These are phyloP conservation scores for Rallus limicola DNA, from an alignment of 2,113 vertebrate genomes.

Conservation along the genomic window DNA sequence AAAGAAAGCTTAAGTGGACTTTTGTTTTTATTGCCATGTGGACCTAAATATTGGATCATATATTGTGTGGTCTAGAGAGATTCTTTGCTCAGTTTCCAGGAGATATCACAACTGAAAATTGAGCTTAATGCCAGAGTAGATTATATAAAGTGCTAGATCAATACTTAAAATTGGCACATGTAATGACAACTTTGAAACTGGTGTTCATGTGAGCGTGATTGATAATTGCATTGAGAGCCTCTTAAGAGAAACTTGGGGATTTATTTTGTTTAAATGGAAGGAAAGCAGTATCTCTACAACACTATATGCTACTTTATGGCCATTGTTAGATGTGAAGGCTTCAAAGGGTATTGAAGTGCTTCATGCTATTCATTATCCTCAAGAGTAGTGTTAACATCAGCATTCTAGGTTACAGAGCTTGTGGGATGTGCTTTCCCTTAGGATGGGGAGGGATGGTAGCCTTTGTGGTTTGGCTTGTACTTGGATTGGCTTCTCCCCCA, in stretches of 20 bases:
- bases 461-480: background rate
- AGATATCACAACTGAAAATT: background rate
- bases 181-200: conserved; percentile 2
- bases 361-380: background rate
- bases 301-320: background rate
- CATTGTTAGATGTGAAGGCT: background rate
- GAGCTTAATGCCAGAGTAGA: background rate
- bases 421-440: background rate
- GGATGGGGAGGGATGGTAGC: background rate
- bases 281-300: background rate
- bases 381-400: background rate
- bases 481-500: background rate
- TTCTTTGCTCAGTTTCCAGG: background rate
- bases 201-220: background rate
- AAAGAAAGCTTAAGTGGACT: background rate
- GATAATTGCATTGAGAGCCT: background rate
- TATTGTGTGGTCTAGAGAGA: background rate
- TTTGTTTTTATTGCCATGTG: background rate
- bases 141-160: background rate
- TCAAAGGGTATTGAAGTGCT: background rate
- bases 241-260: background rate
- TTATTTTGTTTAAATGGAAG: background rate
- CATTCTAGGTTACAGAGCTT: background rate
- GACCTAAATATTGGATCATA: background rate
- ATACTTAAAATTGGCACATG: background rate